A percentile compares a stretch with the other conserved stretches of the same genome.
These are phyloP conservation scores for Ctenoplectra terminalis DNA, from an alignment of 1,140 invertebrate species.

Conservation along the genomic window DNA sequence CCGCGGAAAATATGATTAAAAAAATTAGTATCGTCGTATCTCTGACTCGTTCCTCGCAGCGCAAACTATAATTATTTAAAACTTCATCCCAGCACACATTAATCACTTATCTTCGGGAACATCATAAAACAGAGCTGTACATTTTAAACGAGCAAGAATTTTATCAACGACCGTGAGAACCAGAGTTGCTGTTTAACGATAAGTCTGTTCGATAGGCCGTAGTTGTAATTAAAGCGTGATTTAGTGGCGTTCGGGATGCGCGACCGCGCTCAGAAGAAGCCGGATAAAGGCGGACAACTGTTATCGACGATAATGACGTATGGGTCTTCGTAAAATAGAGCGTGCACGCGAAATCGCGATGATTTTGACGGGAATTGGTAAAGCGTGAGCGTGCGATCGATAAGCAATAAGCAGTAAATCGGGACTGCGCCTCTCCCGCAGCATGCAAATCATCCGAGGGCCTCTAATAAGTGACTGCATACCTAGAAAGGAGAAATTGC, in stretches of 20 bases:
- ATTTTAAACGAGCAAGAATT: neutral
- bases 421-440: constrained; percentile 69
- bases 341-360: constrained; percentile 65
- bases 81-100: neutral
- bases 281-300: constrained; percentile 57
- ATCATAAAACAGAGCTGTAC: neutral
- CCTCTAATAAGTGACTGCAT: constrained; percentile 49
- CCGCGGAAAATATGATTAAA: neutral
- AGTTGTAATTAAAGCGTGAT: constrained; percentile 39
- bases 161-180: constrained; percentile 1
- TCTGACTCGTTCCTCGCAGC: neutral
- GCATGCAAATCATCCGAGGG: constrained; percentile 68
- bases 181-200: neutral
- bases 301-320: constrained; percentile 67
- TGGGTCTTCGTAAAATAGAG: constrained; percentile 44
- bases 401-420: constrained; percentile 78
- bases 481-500: constrained; percentile 48
- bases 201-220: constrained; percentile 3
- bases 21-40: neutral
- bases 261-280: constrained; percentile 27
- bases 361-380: constrained; percentile 63
- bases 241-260: neutral
- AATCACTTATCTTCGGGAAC: neutral
- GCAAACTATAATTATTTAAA: neutral
- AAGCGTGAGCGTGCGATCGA: constrained; percentile 54